phyloP scores from a whole-genome alignment of 2,888 invertebrate genomes.

The Nephrotoma appendiculata region DNA sequence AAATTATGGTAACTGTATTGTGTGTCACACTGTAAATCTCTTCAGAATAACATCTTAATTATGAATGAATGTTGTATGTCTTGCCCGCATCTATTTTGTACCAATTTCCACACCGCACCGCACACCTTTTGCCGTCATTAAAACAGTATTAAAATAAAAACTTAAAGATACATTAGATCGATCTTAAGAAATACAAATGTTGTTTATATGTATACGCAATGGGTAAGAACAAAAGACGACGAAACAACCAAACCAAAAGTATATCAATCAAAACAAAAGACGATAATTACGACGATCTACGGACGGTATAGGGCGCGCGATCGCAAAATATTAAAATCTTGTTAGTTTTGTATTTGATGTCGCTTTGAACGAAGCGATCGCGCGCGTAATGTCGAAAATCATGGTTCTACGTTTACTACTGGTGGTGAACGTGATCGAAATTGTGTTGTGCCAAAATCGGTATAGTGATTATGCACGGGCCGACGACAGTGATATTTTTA shows the following conservation, averaged over 20 bases:
- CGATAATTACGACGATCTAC: not conserved
- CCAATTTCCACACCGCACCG: not conserved
- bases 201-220: not conserved
- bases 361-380: not conserved
- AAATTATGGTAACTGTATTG: not conserved
- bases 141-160: not conserved
- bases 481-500: not conserved
- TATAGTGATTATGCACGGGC: not conserved
- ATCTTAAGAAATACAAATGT: not conserved
- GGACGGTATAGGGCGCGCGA: not conserved
- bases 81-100: not conserved
- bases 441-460: not conserved
- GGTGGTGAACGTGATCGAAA: not conserved
- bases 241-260: not conserved
- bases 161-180: not conserved
- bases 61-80: not conserved
- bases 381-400: not conserved
- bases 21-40: not conserved
- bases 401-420: not conserved
- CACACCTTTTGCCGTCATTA: not conserved
- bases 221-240: not conserved
- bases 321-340: not conserved
- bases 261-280: not conserved
- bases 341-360: not conserved
- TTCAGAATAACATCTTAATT: not conserved